These are phyloP conservation scores for Misgurnus anguillicaudatus DNA, from an alignment of 2,113 vertebrate species.

Conservation along the genomic window DNA sequence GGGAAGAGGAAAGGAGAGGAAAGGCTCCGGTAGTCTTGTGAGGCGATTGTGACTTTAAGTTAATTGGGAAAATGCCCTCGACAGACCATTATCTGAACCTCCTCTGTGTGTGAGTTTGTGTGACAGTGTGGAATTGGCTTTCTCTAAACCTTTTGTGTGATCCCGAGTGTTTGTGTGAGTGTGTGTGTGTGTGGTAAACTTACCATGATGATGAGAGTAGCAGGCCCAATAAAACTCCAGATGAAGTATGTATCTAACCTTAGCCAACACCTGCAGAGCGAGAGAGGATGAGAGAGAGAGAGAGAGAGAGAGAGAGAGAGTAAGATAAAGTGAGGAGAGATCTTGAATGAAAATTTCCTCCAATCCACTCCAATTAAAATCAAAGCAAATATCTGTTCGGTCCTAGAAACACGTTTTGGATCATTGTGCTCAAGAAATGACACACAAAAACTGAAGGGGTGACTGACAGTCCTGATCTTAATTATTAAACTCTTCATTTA, in stretches of 20 bases:
- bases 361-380: slow-evolving; percentile 10
- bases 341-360: slow-evolving; percentile 5
- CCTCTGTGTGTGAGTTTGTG: slow-evolving; percentile 13
- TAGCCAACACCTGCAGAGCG: slow-evolving; percentile 92
- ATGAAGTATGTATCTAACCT: slow-evolving; percentile 99
- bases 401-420: slow-evolving; percentile 3
- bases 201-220: slow-evolving; percentile 99
- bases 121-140: slow-evolving; percentile 7
- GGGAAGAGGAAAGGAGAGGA: slow-evolving; percentile 14
- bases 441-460: slow-evolving; percentile 62
- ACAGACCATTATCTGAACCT: slow-evolving; percentile 50
- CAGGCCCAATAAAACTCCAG: slow-evolving; percentile 99
- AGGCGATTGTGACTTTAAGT: slow-evolving; percentile 51
- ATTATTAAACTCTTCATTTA: slow-evolving; percentile 98
- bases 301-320: slow-evolving; percentile 51
- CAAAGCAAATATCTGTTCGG: background rate
- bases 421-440: slow-evolving; percentile 27
- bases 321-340: slow-evolving; percentile 33
- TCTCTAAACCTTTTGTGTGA: slow-evolving; percentile 17
- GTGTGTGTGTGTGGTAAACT: slow-evolving; percentile 62
- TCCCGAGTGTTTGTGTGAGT: slow-evolving; percentile 13
- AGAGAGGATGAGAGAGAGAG: slow-evolving; percentile 45
- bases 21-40: slow-evolving; percentile 38
- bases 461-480: slow-evolving; percentile 91
- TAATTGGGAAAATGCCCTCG: slow-evolving; percentile 59